Evolutionary conservation across 2,888 invertebrate species (phyloP).

Genomic region (Hydriomena furcata): DNA sequence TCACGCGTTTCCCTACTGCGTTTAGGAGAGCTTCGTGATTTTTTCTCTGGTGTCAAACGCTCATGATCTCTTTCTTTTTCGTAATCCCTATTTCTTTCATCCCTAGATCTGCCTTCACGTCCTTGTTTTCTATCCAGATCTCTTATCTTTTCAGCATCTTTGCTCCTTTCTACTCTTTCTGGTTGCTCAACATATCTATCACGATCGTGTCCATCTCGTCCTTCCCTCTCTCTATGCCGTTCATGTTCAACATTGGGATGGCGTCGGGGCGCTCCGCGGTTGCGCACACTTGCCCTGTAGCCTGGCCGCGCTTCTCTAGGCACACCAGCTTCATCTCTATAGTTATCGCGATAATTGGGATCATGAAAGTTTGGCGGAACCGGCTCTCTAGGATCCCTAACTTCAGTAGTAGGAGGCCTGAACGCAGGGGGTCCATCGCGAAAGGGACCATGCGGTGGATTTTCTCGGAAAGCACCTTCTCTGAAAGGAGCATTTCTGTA

Average conservation of each 20-base stretch:
- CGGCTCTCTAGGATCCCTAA: conserved; percentile 65
- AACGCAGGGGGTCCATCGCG: conserved; percentile 62
- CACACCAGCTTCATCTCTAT: conserved; percentile 62
- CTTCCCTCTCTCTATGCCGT: conserved; percentile 71
- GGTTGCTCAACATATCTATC: conserved; percentile 66
- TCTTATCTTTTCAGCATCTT: conserved; percentile 63
- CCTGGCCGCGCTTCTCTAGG: conserved; percentile 62
- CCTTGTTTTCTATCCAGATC: conserved; percentile 52
- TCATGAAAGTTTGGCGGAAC: conserved; percentile 62
- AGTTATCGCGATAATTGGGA: conserved; percentile 67
- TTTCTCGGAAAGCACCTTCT: conserved; percentile 67
- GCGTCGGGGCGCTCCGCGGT: conserved; percentile 62
- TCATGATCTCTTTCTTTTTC: conserved; percentile 76
- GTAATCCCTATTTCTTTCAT: conserved; percentile 64
- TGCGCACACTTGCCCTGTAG: conserved; percentile 58
- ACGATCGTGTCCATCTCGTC: conserved; percentile 66
- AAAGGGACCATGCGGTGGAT: conserved; percentile 59
- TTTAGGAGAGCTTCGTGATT: conserved; percentile 66
- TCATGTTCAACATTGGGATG: conserved; percentile 66
- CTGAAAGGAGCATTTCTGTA: conserved; percentile 67
- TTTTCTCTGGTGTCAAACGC: conserved; percentile 68
- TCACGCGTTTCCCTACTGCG: conserved; percentile 65
- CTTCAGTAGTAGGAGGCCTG: conserved; percentile 68
- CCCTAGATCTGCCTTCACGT: conserved; percentile 40
- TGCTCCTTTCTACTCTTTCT: conserved; percentile 68